phyloP scores from a whole-genome alignment of 2,797 vertebrate species.

The Lutra lutra region DNA sequence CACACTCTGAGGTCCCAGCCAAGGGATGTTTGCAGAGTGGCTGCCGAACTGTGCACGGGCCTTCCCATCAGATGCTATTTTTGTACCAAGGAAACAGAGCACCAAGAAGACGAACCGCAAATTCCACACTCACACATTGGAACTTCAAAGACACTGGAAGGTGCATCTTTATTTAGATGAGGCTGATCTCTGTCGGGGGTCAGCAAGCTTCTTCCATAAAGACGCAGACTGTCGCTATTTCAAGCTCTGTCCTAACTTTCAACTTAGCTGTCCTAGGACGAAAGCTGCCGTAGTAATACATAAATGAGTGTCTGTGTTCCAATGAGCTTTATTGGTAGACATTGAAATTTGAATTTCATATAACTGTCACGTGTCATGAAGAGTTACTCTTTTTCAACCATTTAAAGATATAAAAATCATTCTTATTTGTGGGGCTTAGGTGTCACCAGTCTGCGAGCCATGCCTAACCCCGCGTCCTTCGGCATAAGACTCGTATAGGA shows the following conservation, averaged over 20 bases:
- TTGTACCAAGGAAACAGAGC: not conserved
- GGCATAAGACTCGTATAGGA: rapidly evolving
- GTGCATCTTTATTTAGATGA: not conserved
- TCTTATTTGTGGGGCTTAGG: not conserved
- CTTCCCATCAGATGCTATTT: not conserved
- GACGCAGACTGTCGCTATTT: rapidly evolving
- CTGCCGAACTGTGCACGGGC: rapidly evolving
- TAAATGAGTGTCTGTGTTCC: not conserved
- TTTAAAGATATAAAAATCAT: not conserved
- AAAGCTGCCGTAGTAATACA: not conserved
- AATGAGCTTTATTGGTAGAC: not conserved
- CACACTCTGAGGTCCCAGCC: not conserved
- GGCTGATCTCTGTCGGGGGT: not conserved
- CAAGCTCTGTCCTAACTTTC: not conserved
- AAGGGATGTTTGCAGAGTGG: rapidly evolving
- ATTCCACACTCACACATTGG: not conserved
- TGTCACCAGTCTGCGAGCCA: not conserved
- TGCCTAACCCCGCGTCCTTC: not conserved
- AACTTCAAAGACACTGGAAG: not conserved
- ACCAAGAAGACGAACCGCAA: not conserved
- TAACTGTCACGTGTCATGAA: not conserved
- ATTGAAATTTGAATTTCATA: not conserved
- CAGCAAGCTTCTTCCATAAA: not conserved
- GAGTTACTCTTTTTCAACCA: not conserved
- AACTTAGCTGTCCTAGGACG: rapidly evolving